Conservation (phyloP, 2,888 invertebrate genomes). For the Adineta ricciae region DNA sequence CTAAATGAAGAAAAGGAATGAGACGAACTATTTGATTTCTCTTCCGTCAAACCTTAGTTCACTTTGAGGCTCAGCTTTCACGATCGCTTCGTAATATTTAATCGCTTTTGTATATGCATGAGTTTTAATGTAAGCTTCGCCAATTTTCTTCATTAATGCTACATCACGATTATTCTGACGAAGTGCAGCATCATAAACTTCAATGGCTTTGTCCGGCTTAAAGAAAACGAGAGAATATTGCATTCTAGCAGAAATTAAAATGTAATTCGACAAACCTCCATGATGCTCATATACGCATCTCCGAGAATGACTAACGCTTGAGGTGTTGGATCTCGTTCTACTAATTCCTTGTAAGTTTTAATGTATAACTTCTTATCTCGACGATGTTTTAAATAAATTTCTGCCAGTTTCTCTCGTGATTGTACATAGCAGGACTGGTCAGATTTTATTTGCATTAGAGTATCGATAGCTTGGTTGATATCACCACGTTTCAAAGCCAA, state of each 20-base stretch:
- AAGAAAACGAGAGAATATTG: conserved; percentile 28
- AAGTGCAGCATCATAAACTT: conserved; percentile 76
- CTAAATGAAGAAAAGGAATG: conserved; percentile 42
- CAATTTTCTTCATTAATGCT: conserved; percentile 72
- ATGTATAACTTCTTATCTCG: conserved; percentile 78
- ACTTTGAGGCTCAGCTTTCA: conserved; percentile 56
- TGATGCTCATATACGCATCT: conserved; percentile 84
- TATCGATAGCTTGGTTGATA: conserved; percentile 67
- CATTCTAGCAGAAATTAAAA: neutral
- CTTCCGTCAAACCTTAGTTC: conserved; percentile 49
- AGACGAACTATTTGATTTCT: too few relatives aligned
- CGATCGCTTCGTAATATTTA: conserved; percentile 74
- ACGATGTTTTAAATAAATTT: conserved; percentile 73
- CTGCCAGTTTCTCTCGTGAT: conserved; percentile 64
- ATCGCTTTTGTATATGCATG: conserved; percentile 80
- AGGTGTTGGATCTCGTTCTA: conserved; percentile 54
- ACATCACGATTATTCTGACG: conserved; percentile 70
- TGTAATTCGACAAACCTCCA: conserved; percentile 56
- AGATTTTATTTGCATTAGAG: conserved; percentile 66
- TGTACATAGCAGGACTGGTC: conserved; percentile 72
- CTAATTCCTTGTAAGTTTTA: conserved; percentile 63
- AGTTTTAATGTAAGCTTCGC: conserved; percentile 75
- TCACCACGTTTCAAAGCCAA: conserved; percentile 69
- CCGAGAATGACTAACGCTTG: conserved; percentile 70
- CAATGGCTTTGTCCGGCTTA: conserved; percentile 55